phyloP scores from a whole-genome alignment of 2,888 invertebrate species.

The Drosophila formosana region DNA sequence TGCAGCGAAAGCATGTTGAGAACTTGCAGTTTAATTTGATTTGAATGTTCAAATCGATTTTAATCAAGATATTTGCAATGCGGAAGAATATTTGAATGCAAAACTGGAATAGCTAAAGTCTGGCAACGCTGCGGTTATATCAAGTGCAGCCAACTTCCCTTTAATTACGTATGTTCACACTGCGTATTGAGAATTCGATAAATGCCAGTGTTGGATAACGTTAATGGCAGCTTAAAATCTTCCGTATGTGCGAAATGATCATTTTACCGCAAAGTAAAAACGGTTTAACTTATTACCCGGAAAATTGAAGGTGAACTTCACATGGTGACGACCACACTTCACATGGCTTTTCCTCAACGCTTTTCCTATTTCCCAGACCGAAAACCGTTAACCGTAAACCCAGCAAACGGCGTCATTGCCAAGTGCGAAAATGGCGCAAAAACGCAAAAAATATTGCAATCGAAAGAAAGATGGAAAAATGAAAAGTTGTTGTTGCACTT shows the following conservation, averaged over 20 bases:
- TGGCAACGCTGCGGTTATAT: background rate
- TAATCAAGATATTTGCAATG: constrained; percentile 4
- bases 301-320: constrained; percentile 69
- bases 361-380: constrained; percentile 50
- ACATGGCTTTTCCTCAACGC: constrained; percentile 36
- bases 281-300: constrained; percentile 64
- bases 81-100: background rate
- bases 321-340: constrained; percentile 20
- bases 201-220: constrained; percentile 13
- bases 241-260: constrained; percentile 36
- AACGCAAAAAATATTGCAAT: constrained; percentile 4
- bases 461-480: constrained; percentile 30
- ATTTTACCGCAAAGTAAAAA: constrained; percentile 40
- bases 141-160: too few species aligned
- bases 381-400: constrained; percentile 43
- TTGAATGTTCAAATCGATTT: constrained; percentile 18
- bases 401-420: constrained; percentile 56
- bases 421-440: constrained; percentile 53
- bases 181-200: background rate
- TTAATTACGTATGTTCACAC: too few species aligned
- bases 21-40: constrained; percentile 38
- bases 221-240: constrained; percentile 14
- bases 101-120: background rate
- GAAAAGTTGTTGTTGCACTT: constrained; percentile 14
- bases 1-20: constrained; percentile 4